phyloP scores from a whole-genome alignment of 30 jellyfish, hydroid and myxozoan genomes.

The Calvadosia cruxmelitensis region DNA sequence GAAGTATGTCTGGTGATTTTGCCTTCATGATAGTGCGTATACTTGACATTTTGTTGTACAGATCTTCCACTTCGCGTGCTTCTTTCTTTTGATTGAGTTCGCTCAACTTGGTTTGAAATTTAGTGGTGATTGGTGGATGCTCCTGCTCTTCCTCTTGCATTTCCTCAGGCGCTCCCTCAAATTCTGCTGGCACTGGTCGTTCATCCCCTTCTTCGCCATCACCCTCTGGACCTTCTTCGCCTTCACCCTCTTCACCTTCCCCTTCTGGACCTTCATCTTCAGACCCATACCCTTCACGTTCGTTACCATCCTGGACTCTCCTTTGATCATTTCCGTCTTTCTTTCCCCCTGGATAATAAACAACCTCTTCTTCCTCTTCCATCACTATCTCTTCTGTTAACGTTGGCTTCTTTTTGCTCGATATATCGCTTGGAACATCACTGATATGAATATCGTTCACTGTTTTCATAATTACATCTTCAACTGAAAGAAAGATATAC shows the following conservation, averaged over 20 bases:
- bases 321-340: no score
- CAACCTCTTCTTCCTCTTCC: no score
- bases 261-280: not conserved
- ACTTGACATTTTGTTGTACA: not conserved
- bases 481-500: no score
- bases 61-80: not conserved
- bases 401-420: not conserved
- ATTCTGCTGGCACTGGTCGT: constrained; percentile 5
- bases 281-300: not conserved
- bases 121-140: constrained; percentile 2
- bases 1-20: not conserved
- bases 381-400: not conserved
- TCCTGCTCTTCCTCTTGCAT: not conserved
- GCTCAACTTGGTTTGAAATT: not conserved
- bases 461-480: no score
- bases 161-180: no score
- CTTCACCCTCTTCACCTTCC: not conserved
- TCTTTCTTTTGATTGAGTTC: not conserved
- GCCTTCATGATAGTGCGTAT: not conserved
- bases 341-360: no score
- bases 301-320: no score
- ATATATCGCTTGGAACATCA: not conserved
- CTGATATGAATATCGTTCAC: no score
- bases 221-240: constrained; percentile 3
- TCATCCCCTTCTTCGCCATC: constrained; percentile 8